Conservation (phyloP, 1,140 invertebrate genomes). For the Vollenhovia emeryi region DNA sequence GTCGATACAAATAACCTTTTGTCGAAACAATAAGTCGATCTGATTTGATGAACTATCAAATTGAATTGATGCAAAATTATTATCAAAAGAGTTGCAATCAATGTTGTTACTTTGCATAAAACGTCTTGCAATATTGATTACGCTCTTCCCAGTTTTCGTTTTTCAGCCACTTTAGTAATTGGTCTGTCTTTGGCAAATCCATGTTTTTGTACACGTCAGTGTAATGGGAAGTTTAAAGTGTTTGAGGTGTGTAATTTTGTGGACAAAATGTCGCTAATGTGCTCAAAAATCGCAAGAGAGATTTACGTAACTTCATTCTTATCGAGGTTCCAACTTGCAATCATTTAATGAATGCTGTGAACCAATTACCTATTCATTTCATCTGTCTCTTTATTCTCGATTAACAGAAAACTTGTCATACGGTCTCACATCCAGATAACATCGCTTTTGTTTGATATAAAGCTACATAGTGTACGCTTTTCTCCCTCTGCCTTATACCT, state of each 20-base stretch:
- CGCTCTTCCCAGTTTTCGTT: not conserved
- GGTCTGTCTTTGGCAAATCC: not conserved
- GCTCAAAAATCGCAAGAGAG: not conserved
- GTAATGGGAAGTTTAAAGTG: not conserved
- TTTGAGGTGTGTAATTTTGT: not conserved
- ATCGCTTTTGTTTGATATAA: slow-evolving; percentile 21
- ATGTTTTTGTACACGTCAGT: not conserved
- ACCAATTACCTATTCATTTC: slow-evolving; percentile 1
- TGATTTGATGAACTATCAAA: slow-evolving; percentile 1
- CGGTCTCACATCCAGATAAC: not conserved
- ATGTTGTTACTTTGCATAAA: not conserved
- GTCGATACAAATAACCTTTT: not conserved
- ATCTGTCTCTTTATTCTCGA: slow-evolving; percentile 7
- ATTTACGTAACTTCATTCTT: not conserved
- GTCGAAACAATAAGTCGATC: not conserved
- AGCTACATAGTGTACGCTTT: not conserved
- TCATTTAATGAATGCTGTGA: not conserved
- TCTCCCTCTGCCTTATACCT: slow-evolving; percentile 5
- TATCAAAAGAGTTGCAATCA: not conserved
- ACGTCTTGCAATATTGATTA: not conserved
- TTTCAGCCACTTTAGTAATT: not conserved
- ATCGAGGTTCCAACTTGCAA: not conserved
- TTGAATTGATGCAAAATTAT: slow-evolving; percentile 7
- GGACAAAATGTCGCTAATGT: not conserved
- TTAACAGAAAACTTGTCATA: not conserved